A percentile compares a stretch with the other conserved stretches of the same genome.
Conservation (phyloP, 2,888 invertebrate genomes). For the Thecophora atra region DNA sequence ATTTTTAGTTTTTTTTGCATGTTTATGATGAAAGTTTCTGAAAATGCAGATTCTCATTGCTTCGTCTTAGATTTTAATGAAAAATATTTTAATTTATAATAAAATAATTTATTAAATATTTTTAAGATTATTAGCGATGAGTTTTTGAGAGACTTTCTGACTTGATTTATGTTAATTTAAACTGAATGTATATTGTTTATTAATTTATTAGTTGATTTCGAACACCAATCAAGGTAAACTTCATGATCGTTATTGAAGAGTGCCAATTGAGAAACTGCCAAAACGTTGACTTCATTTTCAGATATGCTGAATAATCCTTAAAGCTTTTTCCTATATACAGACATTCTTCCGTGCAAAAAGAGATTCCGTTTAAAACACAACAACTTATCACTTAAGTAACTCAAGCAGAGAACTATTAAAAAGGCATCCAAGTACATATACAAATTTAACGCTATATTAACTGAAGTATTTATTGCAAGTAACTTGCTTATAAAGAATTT, state of each 20-base stretch:
- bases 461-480: conserved; percentile 2
- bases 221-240: background rate
- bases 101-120: conserved; percentile 1
- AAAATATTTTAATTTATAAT: no score
- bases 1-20: no score
- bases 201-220: no score
- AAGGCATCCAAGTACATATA: background rate
- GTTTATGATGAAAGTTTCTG: no score
- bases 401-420: no score
- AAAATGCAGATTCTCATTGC: no score
- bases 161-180: background rate
- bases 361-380: conserved; percentile 59
- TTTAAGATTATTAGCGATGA: background rate
- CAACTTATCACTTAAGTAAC: no score
- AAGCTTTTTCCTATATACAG: background rate
- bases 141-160: background rate
- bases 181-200: background rate
- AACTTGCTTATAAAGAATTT: no score
- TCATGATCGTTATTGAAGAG: background rate
- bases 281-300: no score
- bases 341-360: conserved; percentile 47
- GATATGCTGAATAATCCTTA: background rate
- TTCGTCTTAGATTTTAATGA: no score
- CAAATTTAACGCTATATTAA: conserved; percentile 15
- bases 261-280: conserved; percentile 12